Percentiles rank a stretch among this genome's conserved stretches.
Evolutionary conservation across 2,113 vertebrate genomes (phyloP).

Genomic region (Hiodon alosoides): DNA sequence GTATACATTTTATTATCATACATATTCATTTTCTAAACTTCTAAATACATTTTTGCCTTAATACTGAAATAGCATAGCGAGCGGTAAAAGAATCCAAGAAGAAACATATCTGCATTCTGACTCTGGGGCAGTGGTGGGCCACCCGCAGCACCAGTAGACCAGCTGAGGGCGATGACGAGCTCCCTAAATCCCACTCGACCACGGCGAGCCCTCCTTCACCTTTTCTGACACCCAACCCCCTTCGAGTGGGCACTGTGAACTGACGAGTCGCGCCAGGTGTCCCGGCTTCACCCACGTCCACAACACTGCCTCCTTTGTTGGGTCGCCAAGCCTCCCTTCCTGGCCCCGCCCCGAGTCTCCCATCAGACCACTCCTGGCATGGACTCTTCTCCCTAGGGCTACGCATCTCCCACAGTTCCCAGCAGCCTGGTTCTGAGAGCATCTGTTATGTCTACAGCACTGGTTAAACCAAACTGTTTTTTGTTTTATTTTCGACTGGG

Average conservation of each 20-base stretch:
- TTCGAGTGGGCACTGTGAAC: background rate
- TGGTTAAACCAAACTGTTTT: constrained; percentile 8
- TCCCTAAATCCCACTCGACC: background rate
- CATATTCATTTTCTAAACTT: background rate
- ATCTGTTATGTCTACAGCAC: background rate
- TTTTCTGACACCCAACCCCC: background rate
- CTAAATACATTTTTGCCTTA: background rate
- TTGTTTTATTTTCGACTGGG: background rate
- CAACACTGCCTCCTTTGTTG: constrained; percentile 8
- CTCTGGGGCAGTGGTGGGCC: too few species aligned
- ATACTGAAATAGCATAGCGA: too few species aligned
- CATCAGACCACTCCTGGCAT: background rate
- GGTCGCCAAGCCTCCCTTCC: background rate
- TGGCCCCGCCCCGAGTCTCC: background rate
- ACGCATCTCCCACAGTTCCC: background rate
- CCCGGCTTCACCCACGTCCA: background rate
- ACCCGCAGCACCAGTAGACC: too few species aligned
- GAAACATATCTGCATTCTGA: too few species aligned
- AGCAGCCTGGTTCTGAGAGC: background rate
- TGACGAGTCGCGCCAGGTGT: background rate
- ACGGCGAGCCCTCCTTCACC: background rate
- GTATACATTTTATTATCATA: too few species aligned
- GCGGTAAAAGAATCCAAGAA: too few species aligned
- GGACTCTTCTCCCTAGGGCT: background rate
- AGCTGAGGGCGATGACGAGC: too few species aligned